Evolutionary conservation across 2,888 invertebrate species (phyloP).

Genomic region (Drosophila glabriapex): DNA sequence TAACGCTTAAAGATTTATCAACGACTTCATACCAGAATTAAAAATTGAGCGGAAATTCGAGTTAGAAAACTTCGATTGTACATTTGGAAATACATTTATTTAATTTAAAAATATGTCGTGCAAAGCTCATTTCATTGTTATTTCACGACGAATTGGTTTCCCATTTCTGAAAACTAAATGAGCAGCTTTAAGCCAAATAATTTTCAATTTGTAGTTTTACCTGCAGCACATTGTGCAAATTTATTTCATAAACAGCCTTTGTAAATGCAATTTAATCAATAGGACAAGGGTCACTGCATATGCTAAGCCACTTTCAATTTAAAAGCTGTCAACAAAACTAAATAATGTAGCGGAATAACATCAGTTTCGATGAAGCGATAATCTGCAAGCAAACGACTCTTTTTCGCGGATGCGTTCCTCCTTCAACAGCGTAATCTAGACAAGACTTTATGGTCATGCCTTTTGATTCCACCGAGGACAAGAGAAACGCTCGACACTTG

Average conservation of each 20-base stretch:
- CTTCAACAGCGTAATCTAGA: conserved; percentile 48
- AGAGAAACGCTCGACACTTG: conserved; percentile 15
- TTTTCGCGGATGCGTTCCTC: conserved; percentile 32
- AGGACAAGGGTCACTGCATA: background rate
- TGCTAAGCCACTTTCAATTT: conserved; percentile 8
- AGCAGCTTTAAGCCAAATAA: background rate
- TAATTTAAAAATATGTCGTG: conserved; percentile 8
- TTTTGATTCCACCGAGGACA: conserved; percentile 6
- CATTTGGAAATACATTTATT: conserved; percentile 11
- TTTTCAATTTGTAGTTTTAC: background rate
- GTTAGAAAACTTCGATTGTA: background rate
- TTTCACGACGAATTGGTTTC: background rate
- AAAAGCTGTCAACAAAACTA: conserved; percentile 18
- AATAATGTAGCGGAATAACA: conserved; percentile 31
- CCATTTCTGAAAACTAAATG: background rate
- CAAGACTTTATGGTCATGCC: conserved; percentile 39
- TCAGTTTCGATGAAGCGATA: conserved; percentile 65
- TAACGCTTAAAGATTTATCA: background rate
- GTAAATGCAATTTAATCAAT: background rate
- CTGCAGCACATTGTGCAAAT: too few species aligned
- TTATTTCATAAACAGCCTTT: background rate
- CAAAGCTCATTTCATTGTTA: background rate
- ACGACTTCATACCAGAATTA: background rate
- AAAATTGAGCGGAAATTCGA: background rate
- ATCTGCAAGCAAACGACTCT: conserved; percentile 60